A percentile compares a stretch with the other conserved stretches of the same genome.
phyloP scores from a whole-genome alignment of 2,797 vertebrate species.

The Alectoris magna region DNA sequence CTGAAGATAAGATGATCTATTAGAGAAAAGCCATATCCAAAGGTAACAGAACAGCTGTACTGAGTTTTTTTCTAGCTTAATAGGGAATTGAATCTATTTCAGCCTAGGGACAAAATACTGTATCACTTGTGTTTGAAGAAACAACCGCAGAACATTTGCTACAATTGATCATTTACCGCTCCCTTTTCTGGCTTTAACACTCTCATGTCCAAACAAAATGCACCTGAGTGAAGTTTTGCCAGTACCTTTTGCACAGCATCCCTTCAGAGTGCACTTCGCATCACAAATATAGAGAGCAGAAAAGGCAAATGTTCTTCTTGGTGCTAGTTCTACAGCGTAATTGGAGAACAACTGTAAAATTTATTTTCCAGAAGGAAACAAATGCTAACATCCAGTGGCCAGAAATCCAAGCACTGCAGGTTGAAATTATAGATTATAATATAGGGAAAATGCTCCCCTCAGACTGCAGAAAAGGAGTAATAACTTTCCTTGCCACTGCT shows the following conservation, averaged over 20 bases:
- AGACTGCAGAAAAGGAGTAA: background rate
- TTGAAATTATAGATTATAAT: background rate
- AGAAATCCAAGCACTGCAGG: conserved; percentile 6
- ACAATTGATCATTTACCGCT: conserved; percentile 47
- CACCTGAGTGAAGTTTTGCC: background rate
- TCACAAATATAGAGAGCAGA: background rate
- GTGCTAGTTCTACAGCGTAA: background rate
- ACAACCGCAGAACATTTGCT: conserved; percentile 53
- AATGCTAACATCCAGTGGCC: background rate
- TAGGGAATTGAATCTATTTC: conserved; percentile 47
- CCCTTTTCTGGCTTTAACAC: conserved; percentile 11
- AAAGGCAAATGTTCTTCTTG: background rate
- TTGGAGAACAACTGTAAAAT: conserved; percentile 40
- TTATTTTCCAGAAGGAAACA: conserved; percentile 41
- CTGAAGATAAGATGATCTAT: conserved; percentile 32
- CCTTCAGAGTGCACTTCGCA: conserved; percentile 13
- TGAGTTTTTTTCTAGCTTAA: conserved; percentile 34
- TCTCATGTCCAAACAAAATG: background rate
- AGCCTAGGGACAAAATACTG: conserved; percentile 47
- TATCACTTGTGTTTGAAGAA: conserved; percentile 54
- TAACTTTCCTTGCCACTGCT: conserved; percentile 4
- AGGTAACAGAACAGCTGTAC: conserved; percentile 41
- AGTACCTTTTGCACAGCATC: background rate
- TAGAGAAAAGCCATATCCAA: conserved; percentile 26
- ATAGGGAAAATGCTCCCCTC: background rate